Evolutionary conservation across 1,140 invertebrate species (phyloP), one percentile per base, ranked within the genome.

Genomic region (Danaus plexippus): DNA sequence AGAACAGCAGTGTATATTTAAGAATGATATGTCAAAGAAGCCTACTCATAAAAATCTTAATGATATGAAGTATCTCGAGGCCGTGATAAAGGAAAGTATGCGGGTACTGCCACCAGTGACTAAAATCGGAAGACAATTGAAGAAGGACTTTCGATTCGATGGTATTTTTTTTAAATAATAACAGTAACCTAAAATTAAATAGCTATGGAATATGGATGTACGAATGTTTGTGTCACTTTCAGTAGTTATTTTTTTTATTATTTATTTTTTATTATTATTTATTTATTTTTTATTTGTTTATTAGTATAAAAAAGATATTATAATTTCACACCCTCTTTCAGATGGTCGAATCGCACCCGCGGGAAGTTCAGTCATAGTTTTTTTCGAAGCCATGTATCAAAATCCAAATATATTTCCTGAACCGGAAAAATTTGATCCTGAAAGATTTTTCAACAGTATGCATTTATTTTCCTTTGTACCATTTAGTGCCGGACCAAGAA

Each of bases 11-110:
- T 48, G 56, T 10, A 59, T 74, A 15, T 67, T 66, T 43, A 62
- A 67, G 9, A 48, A 61, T 7, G 48, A 71, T 11, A 59, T 73
- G 7, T 41, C 44, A n/a, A 71, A 59, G 43, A 63, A 61, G 40
- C 59, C 71, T 9, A 67, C 69, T 3, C 64, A 53, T 12, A 42
- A 70, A 1, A 60, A 72, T 9, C 47, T 74, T 9, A 66, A 57
- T 43, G 52, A 74, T 52, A 74, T 74, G 72, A 74, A 74, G 54
- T 74, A 74, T 47, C 56, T 74, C 0, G 72, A 74, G 61, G 69
- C 72, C 9, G 61, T 67, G 3, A 69, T 73, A 11, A 74, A 74
- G 43, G 71, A 74, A 47, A 73, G 66, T 40, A 67, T 73, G 42
- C 52, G 71, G 8, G 61, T 66, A 42, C 56, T 71, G 43, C 71